Evolutionary conservation across 92 coral and sea anemone species (phyloP), one percentile per base, ranked within the genome.

Genomic region (Porites divaricata): DNA sequence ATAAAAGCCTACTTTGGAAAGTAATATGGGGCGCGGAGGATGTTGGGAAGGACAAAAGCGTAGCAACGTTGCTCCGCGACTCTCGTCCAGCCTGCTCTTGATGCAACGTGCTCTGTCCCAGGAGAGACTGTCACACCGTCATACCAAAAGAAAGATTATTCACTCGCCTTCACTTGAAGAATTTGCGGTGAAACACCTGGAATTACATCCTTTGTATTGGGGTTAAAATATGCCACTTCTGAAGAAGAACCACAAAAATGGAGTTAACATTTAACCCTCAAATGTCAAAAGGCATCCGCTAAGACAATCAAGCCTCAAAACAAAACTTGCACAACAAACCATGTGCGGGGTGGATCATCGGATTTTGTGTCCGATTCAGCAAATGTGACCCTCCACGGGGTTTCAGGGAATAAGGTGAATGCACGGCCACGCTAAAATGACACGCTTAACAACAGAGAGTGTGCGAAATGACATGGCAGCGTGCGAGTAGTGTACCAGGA

Each of bases 131-230:
- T 17, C n/a, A 23, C 12, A 51, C 16, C n/a, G n/a, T n/a, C n/a
- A 1, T 54, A 8, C 28, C 28, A 64, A 67, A 68, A 14, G 11
- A 21, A 5, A 67, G 20, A 16, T 2, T 3, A 10, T 59, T 20
- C 7, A 22, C 19, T 24, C 56, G 94, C 99, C 98, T 96, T 96
- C 59, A 96, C 92, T 75, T 95, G 98, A 8, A 96, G 79, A 41
- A 96, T 95, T 72, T 96, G 99, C 67, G 99, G 99, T 14, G 99
- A 90, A n/a, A 96, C 92, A 11, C 99, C 99, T 11, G 99, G 96
- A 63, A 96, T 92, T 1, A 94, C 91, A 80, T 96, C 99, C 78
- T 93, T 96, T 11, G 96, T 92, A 63, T 88, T 81, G 11, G 99
- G 98, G 62, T 96, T 96, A 68, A 96, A 96, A 73, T 92, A 96